A percentile compares a stretch with the other conserved stretches of the same genome.
Evolutionary conservation across 2,888 invertebrate species (phyloP).

Genomic region (Lamellibrachia columna): DNA sequence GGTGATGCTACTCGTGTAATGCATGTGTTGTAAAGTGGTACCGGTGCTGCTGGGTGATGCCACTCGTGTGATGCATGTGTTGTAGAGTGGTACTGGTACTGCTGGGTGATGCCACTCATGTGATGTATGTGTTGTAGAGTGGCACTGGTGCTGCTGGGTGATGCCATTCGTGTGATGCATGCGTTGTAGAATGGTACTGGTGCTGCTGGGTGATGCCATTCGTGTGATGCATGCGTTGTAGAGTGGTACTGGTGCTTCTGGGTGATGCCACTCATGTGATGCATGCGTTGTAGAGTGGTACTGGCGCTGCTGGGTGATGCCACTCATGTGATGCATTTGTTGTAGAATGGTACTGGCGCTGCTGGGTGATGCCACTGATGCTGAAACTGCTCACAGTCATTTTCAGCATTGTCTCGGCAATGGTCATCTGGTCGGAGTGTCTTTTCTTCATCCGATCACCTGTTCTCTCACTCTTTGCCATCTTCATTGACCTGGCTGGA

Average conservation of each 20-base stretch:
- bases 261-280: neutral
- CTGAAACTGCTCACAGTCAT: slow-evolving; percentile 73
- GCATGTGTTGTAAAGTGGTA: neutral
- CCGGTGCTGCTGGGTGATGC: neutral
- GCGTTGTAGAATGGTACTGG: too few relatives aligned
- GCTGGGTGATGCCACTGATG: slow-evolving; percentile 80
- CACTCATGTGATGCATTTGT: neutral
- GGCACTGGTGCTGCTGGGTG: neutral
- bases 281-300: neutral
- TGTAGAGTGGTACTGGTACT: neutral
- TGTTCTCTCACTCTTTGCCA: slow-evolving; percentile 95
- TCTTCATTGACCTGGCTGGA: slow-evolving; percentile 85
- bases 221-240: neutral
- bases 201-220: neutral
- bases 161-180: neutral
- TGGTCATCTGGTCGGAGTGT: slow-evolving; percentile 99
- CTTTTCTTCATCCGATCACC: slow-evolving; percentile 95
- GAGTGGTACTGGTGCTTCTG: neutral
- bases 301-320: neutral
- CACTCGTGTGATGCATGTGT: too few relatives aligned
- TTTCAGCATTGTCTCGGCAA: slow-evolving; percentile 82
- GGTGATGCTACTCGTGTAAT: neutral
- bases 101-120: neutral
- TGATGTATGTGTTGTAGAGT: neutral
- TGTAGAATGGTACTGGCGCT: slow-evolving; percentile 97